A percentile compares a stretch with the other conserved stretches of the same genome.
Conservation (phyloP, 2,888 invertebrate genomes). For the Drosophila dives region DNA sequence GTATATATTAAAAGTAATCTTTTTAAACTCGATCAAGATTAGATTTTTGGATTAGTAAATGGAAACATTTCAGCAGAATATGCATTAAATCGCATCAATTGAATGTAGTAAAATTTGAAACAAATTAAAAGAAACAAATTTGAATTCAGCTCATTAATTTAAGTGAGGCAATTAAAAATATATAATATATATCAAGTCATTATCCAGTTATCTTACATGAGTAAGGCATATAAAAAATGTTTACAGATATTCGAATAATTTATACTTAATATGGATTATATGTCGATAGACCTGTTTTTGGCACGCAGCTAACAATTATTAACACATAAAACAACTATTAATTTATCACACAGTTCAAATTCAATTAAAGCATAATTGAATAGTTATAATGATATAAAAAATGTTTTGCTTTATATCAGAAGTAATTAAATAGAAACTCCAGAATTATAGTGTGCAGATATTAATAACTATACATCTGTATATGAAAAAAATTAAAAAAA, state of each 20-base stretch:
- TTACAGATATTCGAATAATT: background rate
- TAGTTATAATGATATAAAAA: background rate
- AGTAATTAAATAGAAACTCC: background rate
- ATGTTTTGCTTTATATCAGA: background rate
- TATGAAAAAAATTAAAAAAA: background rate
- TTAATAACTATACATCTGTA: background rate
- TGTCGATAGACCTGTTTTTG: constrained; percentile 17
- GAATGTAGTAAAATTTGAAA: background rate
- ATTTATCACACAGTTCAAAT: background rate
- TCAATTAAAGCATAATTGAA: background rate
- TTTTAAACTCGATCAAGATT: background rate
- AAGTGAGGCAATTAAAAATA: background rate
- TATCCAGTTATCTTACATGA: background rate
- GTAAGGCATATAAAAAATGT: background rate
- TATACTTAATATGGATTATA: background rate
- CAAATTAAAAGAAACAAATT: background rate
- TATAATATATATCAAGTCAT: background rate
- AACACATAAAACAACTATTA: background rate
- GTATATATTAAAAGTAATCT: no score
- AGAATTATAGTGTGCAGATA: background rate
- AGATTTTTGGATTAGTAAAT: background rate
- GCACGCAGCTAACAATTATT: constrained; percentile 6
- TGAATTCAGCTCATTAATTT: background rate
- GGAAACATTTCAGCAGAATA: background rate
- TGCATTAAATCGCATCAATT: background rate